Percentiles rank a stretch among this genome's conserved stretches.
Evolutionary conservation across 2,888 invertebrate genomes (phyloP).

Genomic region (Alloscopus bannaensis): DNA sequence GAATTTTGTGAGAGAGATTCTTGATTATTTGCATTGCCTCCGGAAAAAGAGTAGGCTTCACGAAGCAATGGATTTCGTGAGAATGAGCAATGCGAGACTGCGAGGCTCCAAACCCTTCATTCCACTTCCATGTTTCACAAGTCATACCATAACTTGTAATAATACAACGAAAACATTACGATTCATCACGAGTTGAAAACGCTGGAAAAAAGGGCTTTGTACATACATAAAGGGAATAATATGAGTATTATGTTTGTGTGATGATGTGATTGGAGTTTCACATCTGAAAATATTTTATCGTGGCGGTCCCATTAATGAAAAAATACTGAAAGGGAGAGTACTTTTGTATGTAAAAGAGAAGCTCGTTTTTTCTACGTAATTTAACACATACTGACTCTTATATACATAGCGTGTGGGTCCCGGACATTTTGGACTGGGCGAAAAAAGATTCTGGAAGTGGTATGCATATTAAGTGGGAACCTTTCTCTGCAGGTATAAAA

Average conservation of each 20-base stretch:
- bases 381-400: constrained; percentile 30
- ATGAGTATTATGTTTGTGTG: not conserved
- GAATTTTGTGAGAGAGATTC: too few relatives aligned
- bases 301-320: constrained; percentile 30
- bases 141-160: constrained; percentile 28
- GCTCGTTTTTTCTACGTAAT: constrained; percentile 36
- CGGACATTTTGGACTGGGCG: not conserved
- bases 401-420: too few relatives aligned
- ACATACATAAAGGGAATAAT: not conserved
- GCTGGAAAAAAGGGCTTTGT: not conserved
- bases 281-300: not conserved
- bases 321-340: constrained; percentile 18
- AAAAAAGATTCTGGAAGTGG: constrained; percentile 30
- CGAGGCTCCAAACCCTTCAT: constrained; percentile 31
- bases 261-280: too few relatives aligned
- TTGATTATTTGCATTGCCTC: constrained; percentile 53
- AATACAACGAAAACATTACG: constrained; percentile 37
- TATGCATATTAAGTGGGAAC: constrained; percentile 36
- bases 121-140: not conserved
- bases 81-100: constrained; percentile 54
- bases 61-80: constrained; percentile 44
- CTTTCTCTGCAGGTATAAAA: too few relatives aligned
- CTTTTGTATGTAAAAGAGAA: constrained; percentile 27
- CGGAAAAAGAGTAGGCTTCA: constrained; percentile 30
- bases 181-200: constrained; percentile 6